Evolutionary conservation across 2,797 vertebrate species (phyloP).

Genomic region (Malurus splendens): DNA sequence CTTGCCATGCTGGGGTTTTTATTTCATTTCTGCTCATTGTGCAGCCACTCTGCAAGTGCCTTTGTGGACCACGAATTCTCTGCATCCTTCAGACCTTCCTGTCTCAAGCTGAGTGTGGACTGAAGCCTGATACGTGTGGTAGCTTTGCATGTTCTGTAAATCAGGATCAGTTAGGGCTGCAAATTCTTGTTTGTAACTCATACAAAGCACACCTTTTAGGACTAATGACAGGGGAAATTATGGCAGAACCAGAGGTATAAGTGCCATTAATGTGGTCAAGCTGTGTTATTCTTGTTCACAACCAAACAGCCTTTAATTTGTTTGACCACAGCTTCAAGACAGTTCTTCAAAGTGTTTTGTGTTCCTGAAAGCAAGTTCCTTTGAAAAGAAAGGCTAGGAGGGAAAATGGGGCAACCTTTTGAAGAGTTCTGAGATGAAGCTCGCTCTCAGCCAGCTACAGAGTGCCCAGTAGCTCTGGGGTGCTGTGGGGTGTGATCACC

Average conservation of each 20-base stretch:
- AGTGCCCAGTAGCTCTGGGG: accelerated
- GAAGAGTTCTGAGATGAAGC: not conserved
- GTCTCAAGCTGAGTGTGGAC: not conserved
- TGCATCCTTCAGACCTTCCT: not conserved
- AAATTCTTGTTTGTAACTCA: not conserved
- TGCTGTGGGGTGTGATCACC: not conserved
- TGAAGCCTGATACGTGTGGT: accelerated
- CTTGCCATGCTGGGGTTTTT: not conserved
- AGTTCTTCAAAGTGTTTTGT: not conserved
- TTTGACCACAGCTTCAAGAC: not conserved
- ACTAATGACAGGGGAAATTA: not conserved
- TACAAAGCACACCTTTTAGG: not conserved
- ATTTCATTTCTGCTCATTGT: not conserved
- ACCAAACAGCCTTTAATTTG: not conserved
- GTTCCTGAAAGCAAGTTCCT: not conserved
- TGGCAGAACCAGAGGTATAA: not conserved
- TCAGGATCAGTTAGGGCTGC: not conserved
- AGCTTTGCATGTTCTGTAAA: not conserved
- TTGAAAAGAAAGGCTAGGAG: not conserved
- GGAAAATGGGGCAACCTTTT: not conserved
- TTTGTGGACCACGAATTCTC: not conserved
- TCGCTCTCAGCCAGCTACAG: not conserved
- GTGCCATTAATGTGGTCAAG: not conserved
- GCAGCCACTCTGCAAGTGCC: not conserved
- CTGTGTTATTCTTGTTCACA: not conserved